A percentile compares a stretch with the other conserved stretches of the same genome.
phyloP scores from a whole-genome alignment of 2,888 invertebrate genomes.

The Synanthedon formicaeformis region DNA sequence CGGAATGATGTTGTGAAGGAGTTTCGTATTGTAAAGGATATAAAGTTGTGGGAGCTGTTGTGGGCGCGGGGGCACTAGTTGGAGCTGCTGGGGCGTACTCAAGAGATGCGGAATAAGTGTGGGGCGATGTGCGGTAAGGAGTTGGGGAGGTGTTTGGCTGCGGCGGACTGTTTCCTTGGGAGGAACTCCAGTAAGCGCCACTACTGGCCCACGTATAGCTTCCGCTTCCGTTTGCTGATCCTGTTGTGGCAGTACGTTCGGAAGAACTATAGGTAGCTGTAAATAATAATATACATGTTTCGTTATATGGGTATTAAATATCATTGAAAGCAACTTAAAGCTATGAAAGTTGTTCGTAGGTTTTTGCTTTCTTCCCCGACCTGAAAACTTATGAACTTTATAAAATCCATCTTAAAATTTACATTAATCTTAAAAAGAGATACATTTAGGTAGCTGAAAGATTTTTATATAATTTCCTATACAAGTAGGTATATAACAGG shows the following conservation, averaged over 20 bases:
- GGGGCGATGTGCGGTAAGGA: constrained; percentile 59
- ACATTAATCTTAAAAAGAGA: no score
- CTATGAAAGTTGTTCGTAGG: no score
- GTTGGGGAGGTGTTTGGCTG: constrained; percentile 52
- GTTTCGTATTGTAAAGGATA: constrained; percentile 59
- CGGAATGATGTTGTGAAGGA: constrained; percentile 51
- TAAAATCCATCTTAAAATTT: no score
- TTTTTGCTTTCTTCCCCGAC: no score
- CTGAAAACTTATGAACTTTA: no score
- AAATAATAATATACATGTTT: constrained; percentile 2
- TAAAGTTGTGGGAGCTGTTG: constrained; percentile 44
- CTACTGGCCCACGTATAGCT: constrained; percentile 58
- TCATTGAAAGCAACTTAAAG: neutral
- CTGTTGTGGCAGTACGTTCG: constrained; percentile 40
- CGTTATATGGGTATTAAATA: neutral
- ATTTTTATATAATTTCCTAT: no score
- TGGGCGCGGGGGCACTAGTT: constrained; percentile 32
- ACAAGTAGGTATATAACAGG: no score
- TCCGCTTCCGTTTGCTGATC: constrained; percentile 34
- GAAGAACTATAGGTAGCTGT: constrained; percentile 51
- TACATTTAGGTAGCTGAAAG: no score
- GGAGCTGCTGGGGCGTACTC: constrained; percentile 52
- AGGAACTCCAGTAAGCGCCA: constrained; percentile 51
- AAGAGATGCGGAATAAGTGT: constrained; percentile 53
- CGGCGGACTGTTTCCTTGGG: constrained; percentile 50